phyloP scores from a whole-genome alignment of 2,113 vertebrate genomes.

The Mus musculus region GRCm39 chr11:47204001-47204500 shows the following conservation, averaged over 20 bases:
- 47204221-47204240: background rate
- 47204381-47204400: background rate
- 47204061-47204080: background rate
- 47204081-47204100: background rate
- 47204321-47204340: background rate
- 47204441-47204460: background rate
- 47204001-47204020: no score
- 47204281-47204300: background rate
- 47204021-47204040: background rate
- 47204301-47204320: no score
- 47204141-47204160: background rate
- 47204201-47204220: background rate
- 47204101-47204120: background rate
- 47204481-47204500: background rate
- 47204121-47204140: background rate
- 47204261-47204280: accelerated
- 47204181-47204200: background rate
- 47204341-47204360: background rate
- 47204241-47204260: background rate
- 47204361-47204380: background rate
- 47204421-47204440: background rate
- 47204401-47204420: background rate
- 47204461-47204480: accelerated
- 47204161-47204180: background rate
- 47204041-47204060: background rate